Base-by-base conservation (phyloP, 2,113 vertebrate species). In the Charina bottae region DNA sequence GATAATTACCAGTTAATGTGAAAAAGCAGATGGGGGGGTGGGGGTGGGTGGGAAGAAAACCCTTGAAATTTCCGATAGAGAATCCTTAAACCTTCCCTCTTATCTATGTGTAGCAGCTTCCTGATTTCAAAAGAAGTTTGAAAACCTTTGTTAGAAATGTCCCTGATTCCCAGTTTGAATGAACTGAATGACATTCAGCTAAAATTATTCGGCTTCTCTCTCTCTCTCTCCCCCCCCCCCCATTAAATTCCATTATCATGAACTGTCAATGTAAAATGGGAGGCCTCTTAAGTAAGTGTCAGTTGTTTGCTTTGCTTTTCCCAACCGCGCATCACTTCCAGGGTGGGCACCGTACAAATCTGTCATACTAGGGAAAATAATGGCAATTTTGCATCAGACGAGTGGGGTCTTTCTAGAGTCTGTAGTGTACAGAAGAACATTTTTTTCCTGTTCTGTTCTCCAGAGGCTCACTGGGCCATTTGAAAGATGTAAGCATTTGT, bases 111-210 rank as follows among this genome's bases (percentile, higher is more conserved):
- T 93, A 97, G 96, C 97, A 97, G 97, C 97, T 97, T 97, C 97
- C 96, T 96, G 96, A 97, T 97, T 97, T 98, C 97, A 98, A 98
- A 97, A 97, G 97, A 98, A 98, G 96, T 97, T 98, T 97, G 96
- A 98, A 97, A 98, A 98, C 97, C 97, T 98, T 98, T 98, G 97
- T 98, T 97, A 97, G 97, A 97, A 97, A 97, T 97, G 97, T 97
- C 97, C 97, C 97, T 95, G 97, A 98, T 98, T 97, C 96, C 96
- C 97, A 96, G 95, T 98, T 97, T 98, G 97, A 98, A 97, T 97
- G 96, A 97, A 97, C 97, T 96, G 97, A 97, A 97, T 98, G 97
- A 97, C 97, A 98, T 98, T 98, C 97, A 98, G 97, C 95, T 96
- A 95, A 97, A 97, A 97, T 97, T 97, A 98, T 97, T 97, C 96